These are phyloP conservation scores for Bhutanitis thaidina DNA, from an alignment of 2,888 invertebrate genomes.

Conservation along the genomic window DNA sequence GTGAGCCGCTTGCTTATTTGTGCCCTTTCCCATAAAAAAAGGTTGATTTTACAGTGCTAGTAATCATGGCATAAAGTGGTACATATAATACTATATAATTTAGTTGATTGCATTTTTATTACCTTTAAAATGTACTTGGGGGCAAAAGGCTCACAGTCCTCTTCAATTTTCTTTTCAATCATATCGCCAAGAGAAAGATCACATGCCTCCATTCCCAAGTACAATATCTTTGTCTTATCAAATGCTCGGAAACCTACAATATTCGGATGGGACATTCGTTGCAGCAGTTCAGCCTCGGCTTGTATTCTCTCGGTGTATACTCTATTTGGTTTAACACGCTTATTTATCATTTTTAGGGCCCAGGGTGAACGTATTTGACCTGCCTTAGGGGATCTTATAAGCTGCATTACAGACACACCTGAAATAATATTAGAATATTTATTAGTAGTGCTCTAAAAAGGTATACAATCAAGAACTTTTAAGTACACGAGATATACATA, in stretches of 20 bases:
- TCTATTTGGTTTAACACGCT: slow-evolving; percentile 61
- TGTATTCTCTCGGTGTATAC: slow-evolving; percentile 79
- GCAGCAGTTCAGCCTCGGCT: slow-evolving; percentile 85
- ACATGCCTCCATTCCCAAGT: slow-evolving; percentile 90
- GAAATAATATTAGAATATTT: slow-evolving; percentile 20
- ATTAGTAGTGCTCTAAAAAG: too few relatives aligned
- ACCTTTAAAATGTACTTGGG: slow-evolving; percentile 82
- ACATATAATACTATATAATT: too few relatives aligned
- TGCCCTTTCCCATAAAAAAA: too few relatives aligned
- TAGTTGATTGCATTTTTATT: slow-evolving; percentile 10
- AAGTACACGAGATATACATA: too few relatives aligned
- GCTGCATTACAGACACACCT: slow-evolving; percentile 89
- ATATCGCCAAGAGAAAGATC: slow-evolving; percentile 85
- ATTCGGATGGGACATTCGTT: slow-evolving; percentile 87
- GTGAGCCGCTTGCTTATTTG: too few relatives aligned
- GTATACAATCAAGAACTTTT: too few relatives aligned
- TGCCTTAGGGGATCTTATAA: slow-evolving; percentile 85
- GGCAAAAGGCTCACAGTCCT: slow-evolving; percentile 79
- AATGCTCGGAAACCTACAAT: slow-evolving; percentile 87
- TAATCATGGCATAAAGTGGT: too few relatives aligned
- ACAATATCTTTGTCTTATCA: slow-evolving; percentile 75
- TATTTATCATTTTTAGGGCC: slow-evolving; percentile 89
- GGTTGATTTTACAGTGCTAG: too few relatives aligned
- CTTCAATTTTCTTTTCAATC: slow-evolving; percentile 84
- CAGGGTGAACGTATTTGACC: slow-evolving; percentile 88